phyloP scores from a whole-genome alignment of 2,113 vertebrate species.

The Arenaria interpres region DNA sequence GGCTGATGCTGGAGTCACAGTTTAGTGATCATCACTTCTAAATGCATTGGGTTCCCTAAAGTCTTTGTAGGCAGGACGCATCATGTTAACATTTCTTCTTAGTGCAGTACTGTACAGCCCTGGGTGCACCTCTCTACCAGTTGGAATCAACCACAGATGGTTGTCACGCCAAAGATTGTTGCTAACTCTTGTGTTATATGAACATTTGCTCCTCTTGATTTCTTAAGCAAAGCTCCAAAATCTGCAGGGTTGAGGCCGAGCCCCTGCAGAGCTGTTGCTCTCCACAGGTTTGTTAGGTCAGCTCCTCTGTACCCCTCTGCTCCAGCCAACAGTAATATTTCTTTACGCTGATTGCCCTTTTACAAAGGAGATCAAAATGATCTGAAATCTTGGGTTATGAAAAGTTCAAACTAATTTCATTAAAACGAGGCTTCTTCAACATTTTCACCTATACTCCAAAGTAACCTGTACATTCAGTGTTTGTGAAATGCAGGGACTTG shows the following conservation, averaged over 20 bases:
- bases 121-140: neutral
- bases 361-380: neutral
- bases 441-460: neutral
- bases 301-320: neutral
- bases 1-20: neutral
- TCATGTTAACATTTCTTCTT: neutral
- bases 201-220: neutral
- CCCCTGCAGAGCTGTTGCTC: neutral
- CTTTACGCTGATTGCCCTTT: neutral
- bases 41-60: neutral
- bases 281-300: neutral
- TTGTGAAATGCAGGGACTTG: neutral
- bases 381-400: neutral
- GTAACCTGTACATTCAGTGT: neutral
- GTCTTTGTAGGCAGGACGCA: neutral
- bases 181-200: neutral
- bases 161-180: neutral
- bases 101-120: neutral
- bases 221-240: neutral
- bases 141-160: neutral
- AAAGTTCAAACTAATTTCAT: neutral
- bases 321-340: neutral
- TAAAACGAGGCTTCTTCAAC: neutral
- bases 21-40: neutral
- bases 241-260: neutral